These are phyloP conservation scores for Lepetodrilus schrolli DNA, from an alignment of 2,888 invertebrate genomes.

Conservation along the genomic window DNA sequence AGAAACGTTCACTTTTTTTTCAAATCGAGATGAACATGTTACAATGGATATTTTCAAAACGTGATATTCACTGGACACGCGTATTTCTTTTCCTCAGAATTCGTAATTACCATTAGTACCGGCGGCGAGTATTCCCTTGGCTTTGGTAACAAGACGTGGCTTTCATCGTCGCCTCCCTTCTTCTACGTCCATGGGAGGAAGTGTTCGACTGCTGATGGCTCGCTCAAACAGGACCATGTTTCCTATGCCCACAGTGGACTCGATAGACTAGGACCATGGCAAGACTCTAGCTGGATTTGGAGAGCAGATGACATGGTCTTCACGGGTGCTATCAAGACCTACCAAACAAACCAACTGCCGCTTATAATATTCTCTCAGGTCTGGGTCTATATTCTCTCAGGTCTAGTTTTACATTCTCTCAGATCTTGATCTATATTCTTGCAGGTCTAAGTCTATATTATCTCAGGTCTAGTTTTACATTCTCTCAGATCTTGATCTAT, in stretches of 20 bases:
- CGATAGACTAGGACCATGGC: conserved; percentile 38
- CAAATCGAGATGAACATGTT: too few relatives aligned
- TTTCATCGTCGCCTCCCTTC: conserved; percentile 41
- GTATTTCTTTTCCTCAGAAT: too few relatives aligned
- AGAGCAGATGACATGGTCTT: conserved; percentile 28
- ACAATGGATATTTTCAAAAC: too few relatives aligned
- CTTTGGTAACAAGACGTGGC: conserved; percentile 33
- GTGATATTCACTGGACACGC: too few relatives aligned
- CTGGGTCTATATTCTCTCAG: neutral
- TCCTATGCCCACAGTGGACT: conserved; percentile 18
- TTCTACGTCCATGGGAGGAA: conserved; percentile 42
- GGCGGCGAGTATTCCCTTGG: conserved; percentile 6
- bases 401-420: too few relatives aligned
- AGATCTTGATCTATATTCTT: too few relatives aligned
- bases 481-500: too few relatives aligned
- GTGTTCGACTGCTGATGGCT: conserved; percentile 34
- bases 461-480: too few relatives aligned
- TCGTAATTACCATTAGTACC: neutral
- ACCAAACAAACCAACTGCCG: conserved; percentile 19
- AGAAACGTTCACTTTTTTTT: too few relatives aligned
- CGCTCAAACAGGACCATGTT: neutral
- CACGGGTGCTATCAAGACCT: conserved; percentile 31
- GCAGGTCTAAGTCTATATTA: too few relatives aligned
- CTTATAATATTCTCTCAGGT: conserved; percentile 39
- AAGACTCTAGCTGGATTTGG: conserved; percentile 4